phyloP scores from a whole-genome alignment of 2,797 vertebrate species.

The Chelidonichthys spinosus region DNA sequence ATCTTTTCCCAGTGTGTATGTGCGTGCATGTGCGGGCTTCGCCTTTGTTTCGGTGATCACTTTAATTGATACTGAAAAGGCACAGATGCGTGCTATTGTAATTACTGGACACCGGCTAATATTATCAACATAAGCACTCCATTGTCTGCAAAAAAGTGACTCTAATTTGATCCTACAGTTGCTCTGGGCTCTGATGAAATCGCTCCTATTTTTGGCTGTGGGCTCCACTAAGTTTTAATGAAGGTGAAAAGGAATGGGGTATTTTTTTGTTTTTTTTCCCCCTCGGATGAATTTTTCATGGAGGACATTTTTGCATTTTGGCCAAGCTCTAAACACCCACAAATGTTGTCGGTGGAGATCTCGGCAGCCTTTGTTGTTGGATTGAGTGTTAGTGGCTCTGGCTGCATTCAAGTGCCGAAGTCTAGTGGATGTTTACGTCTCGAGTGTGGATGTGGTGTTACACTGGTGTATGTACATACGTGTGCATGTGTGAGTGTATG shows the following conservation, averaged over 20 bases:
- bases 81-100: slow-evolving; percentile 67
- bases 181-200: slow-evolving; percentile 65
- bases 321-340: slow-evolving; percentile 62
- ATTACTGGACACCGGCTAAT: slow-evolving; percentile 73
- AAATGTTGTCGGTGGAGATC: slow-evolving; percentile 58
- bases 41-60: slow-evolving; percentile 74
- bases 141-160: slow-evolving; percentile 69
- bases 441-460: slow-evolving; percentile 41
- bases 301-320: slow-evolving; percentile 63
- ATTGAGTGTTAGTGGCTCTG: slow-evolving; percentile 56
- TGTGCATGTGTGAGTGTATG: slow-evolving; percentile 45
- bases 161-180: slow-evolving; percentile 74
- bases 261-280: slow-evolving; percentile 24
- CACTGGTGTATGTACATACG: slow-evolving; percentile 55
- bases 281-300: slow-evolving; percentile 72
- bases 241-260: slow-evolving; percentile 65
- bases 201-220: slow-evolving; percentile 69
- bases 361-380: slow-evolving; percentile 62
- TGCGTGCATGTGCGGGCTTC: slow-evolving; percentile 37
- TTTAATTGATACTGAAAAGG: slow-evolving; percentile 80
- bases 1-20: slow-evolving; percentile 62
- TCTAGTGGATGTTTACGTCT: slow-evolving; percentile 68
- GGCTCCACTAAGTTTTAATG: slow-evolving; percentile 69
- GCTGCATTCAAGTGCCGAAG: slow-evolving; percentile 52
- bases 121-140: slow-evolving; percentile 64